Conservation (phyloP, 2,797 vertebrate species). For the Syngnathus rostellatus region DNA sequence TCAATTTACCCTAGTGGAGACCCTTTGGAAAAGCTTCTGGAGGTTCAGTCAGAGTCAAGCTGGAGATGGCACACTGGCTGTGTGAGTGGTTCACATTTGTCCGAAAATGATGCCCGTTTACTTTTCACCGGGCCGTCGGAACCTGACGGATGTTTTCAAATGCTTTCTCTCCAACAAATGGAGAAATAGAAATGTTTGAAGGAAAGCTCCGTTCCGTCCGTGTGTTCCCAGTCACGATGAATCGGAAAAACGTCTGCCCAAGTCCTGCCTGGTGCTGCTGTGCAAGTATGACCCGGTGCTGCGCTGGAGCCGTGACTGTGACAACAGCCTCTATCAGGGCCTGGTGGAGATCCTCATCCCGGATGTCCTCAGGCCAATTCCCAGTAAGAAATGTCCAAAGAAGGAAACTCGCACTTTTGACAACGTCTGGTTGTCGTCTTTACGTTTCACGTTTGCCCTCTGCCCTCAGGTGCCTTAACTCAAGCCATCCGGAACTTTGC, state of each 20-base stretch:
- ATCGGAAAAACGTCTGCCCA: slow-evolving; percentile 89
- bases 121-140: too few species aligned
- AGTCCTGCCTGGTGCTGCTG: slow-evolving; percentile 80
- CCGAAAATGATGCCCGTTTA: neutral
- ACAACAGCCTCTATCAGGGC: slow-evolving; percentile 88
- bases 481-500: slow-evolving; percentile 95
- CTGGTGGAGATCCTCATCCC: slow-evolving; percentile 93
- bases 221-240: slow-evolving; percentile 76
- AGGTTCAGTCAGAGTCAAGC: slow-evolving; percentile 81
- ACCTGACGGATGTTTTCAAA: neutral
- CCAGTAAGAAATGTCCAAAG: slow-evolving; percentile 69
- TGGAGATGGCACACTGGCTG: slow-evolving; percentile 73
- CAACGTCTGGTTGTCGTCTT: neutral
- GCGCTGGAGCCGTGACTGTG: slow-evolving; percentile 87
- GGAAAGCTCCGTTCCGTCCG: too few species aligned
- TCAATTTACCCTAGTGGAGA: slow-evolving; percentile 90
- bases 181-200: slow-evolving; percentile 1
- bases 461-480: slow-evolving; percentile 85
- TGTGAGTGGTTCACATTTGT: slow-evolving; percentile 66
- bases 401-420: neutral
- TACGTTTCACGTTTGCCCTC: neutral
- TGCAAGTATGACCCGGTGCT: slow-evolving; percentile 89
- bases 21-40: slow-evolving; percentile 94
- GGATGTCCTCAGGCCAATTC: slow-evolving; percentile 90
- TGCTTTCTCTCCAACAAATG: neutral